Evolutionary conservation across 1,140 invertebrate species (phyloP), one percentile per base, ranked within the genome.

Genomic region (Dinothrombium tinctorium): DNA sequence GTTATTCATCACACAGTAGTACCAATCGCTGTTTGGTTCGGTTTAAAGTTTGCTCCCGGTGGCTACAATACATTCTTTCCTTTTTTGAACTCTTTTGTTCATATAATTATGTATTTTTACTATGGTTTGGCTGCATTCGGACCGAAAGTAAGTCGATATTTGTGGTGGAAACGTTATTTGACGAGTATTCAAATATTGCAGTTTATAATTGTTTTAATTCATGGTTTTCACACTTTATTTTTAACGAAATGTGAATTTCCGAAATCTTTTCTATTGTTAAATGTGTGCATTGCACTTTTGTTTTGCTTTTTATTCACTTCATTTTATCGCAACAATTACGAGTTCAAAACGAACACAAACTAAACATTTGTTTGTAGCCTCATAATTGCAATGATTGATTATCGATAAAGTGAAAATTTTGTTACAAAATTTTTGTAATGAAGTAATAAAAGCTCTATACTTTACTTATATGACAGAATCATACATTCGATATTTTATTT

Each of bases 1-100:
- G 72, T 86, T 40, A 84, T 89, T 51, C 84, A 90, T 57, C 84
- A 90, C 57, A 81, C 80, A 37, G 21, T 37, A n/a, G 29, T 43
- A 24, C 35, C 36, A 5, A 21, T 43, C 24, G 22, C 12, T 15
- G 36, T 43, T 7, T 43, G 42, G 42, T 43, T 21, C 21, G 33
- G 33, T 9, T 19, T 38, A 22, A 43, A 43, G 24, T 43, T 43
- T 38, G 36, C 31, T 15, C 42, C 42, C 4, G 42, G 41, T 33
- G 14, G 14, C 21, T 20, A 33, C 17, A 22, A n/a, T 6, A 33
- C 40, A n/a, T 41, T 41, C 17, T 41, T 41, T 15, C 17, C 15
- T 17, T 41, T 41, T 36, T n/a, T 22, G 19, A 41, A 41, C 33
- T 23, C 37, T 20, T 20, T 26, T 28, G 37, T 39, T 20, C 37